Evolutionary conservation across 2,888 invertebrate genomes (phyloP).

Genomic region (Ectropis crepuscularia): DNA sequence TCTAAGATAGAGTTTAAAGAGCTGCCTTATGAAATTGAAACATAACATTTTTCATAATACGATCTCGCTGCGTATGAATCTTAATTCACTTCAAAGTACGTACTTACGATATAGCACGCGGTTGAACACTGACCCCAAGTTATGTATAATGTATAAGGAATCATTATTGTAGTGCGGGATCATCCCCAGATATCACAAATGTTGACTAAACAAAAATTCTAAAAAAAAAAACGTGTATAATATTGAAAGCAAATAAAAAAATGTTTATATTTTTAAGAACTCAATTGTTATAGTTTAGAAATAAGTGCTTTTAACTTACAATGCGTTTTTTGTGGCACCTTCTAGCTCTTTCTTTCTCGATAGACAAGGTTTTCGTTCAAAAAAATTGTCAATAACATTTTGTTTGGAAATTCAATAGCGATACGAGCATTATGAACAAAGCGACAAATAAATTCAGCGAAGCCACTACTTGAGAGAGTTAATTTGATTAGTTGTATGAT

Average conservation of each 20-base stretch:
- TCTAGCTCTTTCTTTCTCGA: not conserved
- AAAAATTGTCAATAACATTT: not conserved
- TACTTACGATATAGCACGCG: constrained; percentile 35
- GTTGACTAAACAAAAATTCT: constrained; percentile 55
- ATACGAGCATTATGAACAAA: no score
- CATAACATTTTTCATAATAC: constrained; percentile 11
- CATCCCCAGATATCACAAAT: constrained; percentile 43
- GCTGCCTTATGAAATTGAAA: constrained; percentile 19
- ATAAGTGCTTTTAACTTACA: constrained; percentile 45
- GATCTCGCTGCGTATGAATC: constrained; percentile 17
- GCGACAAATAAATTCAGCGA: no score
- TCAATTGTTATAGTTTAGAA: constrained; percentile 56
- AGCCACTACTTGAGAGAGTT: no score
- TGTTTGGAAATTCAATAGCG: no score
- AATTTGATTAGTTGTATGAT: no score
- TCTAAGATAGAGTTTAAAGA: constrained; percentile 16
- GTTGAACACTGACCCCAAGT: constrained; percentile 23
- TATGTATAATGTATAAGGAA: constrained; percentile 20
- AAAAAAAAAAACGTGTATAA: constrained; percentile 64
- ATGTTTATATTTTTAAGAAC: constrained; percentile 54
- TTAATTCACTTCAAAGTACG: constrained; percentile 32
- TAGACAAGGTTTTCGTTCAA: not conserved
- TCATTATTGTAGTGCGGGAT: constrained; percentile 43
- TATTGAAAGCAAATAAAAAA: constrained; percentile 64
- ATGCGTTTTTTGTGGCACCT: constrained; percentile 7